These are phyloP conservation scores for Dicroscelio sp. DNA, from an alignment of 2,888 invertebrate species.

Conservation along the genomic window DNA sequence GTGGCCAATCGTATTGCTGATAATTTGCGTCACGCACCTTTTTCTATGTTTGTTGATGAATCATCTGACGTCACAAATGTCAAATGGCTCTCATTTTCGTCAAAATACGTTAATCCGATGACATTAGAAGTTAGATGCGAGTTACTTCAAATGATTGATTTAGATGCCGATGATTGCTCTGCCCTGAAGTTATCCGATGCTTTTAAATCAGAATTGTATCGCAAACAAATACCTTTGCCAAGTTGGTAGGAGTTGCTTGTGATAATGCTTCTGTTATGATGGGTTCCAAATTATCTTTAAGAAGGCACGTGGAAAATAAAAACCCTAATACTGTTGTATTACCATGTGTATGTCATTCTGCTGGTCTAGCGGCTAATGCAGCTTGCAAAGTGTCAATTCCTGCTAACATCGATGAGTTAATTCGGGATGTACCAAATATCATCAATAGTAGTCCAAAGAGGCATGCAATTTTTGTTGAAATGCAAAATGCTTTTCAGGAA, in stretches of 20 bases:
- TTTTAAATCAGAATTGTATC: conserved; percentile 18
- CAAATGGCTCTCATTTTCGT: conserved; percentile 25
- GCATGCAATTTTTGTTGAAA: conserved; percentile 28
- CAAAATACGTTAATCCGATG: conserved; percentile 62
- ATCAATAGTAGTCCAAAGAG: not conserved
- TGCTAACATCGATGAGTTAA: not conserved
- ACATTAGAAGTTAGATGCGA: conserved; percentile 14
- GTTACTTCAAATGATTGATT: conserved; percentile 60
- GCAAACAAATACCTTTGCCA: conserved; percentile 68
- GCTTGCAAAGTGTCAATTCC: not conserved
- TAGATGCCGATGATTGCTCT: conserved; percentile 70
- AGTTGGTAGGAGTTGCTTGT: conserved; percentile 69
- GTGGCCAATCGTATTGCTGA: conserved; percentile 8
- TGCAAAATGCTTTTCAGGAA: conserved; percentile 25
- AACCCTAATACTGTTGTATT: conserved; percentile 13
- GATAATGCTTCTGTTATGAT: conserved; percentile 80
- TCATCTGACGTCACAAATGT: conserved; percentile 16
- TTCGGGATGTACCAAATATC: conserved; percentile 5
- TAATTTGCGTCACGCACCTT: conserved; percentile 4
- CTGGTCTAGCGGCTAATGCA: conserved; percentile 17
- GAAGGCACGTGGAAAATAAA: conserved; percentile 25
- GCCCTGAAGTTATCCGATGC: conserved; percentile 31
- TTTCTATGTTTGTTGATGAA: conserved; percentile 35
- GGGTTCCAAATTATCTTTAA: conserved; percentile 71
- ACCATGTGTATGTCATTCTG: conserved; percentile 33